These are phyloP conservation scores for Pseudopleuronectes americanus DNA, from an alignment of 2,797 vertebrate genomes.

Conservation along the genomic window DNA sequence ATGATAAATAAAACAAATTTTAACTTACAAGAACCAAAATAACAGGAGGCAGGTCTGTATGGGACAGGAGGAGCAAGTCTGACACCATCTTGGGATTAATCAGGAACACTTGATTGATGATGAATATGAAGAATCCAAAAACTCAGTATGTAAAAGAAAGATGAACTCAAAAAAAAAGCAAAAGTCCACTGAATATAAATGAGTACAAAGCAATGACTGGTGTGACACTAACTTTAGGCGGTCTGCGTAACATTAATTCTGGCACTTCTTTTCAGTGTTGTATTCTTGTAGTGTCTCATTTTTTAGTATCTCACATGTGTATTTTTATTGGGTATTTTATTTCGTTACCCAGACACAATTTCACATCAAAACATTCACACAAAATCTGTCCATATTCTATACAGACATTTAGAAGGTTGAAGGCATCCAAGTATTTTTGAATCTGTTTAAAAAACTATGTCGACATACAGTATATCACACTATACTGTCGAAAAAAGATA, in stretches of 20 bases:
- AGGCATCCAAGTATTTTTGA: constrained; percentile 69
- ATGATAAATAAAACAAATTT: constrained; percentile 21
- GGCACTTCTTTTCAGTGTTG: constrained; percentile 57
- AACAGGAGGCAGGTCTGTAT: constrained; percentile 74
- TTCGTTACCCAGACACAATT: constrained; percentile 50
- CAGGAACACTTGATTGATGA: constrained; percentile 74
- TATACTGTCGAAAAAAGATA: constrained; percentile 62
- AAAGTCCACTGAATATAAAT: constrained; percentile 59
- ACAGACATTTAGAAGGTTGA: constrained; percentile 74
- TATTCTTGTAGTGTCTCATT: constrained; percentile 56
- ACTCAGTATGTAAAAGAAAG: constrained; percentile 61
- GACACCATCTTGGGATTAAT: constrained; percentile 83
- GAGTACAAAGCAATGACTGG: constrained; percentile 45
- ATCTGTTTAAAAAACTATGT: constrained; percentile 69
- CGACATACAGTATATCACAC: constrained; percentile 64
- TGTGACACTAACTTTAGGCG: constrained; percentile 35
- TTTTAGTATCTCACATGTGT: constrained; percentile 54
- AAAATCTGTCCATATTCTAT: constrained; percentile 55
- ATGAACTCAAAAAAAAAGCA: constrained; percentile 33
- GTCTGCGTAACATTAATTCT: constrained; percentile 54
- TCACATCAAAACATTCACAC: constrained; percentile 45
- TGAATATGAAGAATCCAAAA: constrained; percentile 56
- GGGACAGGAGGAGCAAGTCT: constrained; percentile 72
- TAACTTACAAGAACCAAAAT: constrained; percentile 85
- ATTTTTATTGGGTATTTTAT: constrained; percentile 57